phyloP scores from a whole-genome alignment of 2,888 invertebrate genomes.

The Hyposoter didymator region DNA sequence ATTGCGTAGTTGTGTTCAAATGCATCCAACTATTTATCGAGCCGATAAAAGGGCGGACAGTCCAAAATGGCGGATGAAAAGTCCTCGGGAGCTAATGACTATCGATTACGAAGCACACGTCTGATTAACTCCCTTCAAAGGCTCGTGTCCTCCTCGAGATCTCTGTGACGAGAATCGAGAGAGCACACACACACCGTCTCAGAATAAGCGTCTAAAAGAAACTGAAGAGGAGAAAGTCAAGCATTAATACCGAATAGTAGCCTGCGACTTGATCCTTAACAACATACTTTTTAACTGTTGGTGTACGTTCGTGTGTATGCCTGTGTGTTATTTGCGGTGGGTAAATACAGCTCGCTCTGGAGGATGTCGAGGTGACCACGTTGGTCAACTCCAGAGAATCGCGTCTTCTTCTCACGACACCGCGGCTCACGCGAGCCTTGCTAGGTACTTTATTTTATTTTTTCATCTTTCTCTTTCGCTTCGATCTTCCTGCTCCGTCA shows the following conservation, averaged over 20 bases:
- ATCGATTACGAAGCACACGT: not conserved
- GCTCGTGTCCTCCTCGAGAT: slow-evolving; percentile 20
- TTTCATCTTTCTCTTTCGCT: slow-evolving; percentile 47
- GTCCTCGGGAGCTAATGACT: not conserved
- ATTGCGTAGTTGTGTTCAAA: not conserved
- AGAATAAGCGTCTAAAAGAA: slow-evolving; percentile 63
- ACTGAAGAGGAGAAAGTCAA: slow-evolving; percentile 74
- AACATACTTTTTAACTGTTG: slow-evolving; percentile 24
- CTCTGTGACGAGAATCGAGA: slow-evolving; percentile 32
- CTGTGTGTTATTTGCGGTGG: slow-evolving; percentile 46
- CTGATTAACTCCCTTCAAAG: not conserved
- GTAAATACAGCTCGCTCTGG: slow-evolving; percentile 54
- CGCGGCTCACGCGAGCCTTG: slow-evolving; percentile 62
- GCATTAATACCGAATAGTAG: slow-evolving; percentile 69
- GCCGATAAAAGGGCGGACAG: slow-evolving; percentile 8
- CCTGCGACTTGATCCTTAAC: slow-evolving; percentile 45
- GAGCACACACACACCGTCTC: slow-evolving; percentile 43
- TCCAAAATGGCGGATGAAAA: slow-evolving; percentile 21
- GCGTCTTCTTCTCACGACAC: slow-evolving; percentile 72
- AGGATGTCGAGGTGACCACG: slow-evolving; percentile 71
- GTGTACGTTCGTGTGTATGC: slow-evolving; percentile 14
- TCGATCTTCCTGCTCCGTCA: not conserved
- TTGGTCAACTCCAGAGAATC: slow-evolving; percentile 69
- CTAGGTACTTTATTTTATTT: slow-evolving; percentile 16
- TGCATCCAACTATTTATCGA: not conserved